Evolutionary conservation across 2,113 vertebrate genomes (phyloP).

Genomic region (Syrrhaptes paradoxus): DNA sequence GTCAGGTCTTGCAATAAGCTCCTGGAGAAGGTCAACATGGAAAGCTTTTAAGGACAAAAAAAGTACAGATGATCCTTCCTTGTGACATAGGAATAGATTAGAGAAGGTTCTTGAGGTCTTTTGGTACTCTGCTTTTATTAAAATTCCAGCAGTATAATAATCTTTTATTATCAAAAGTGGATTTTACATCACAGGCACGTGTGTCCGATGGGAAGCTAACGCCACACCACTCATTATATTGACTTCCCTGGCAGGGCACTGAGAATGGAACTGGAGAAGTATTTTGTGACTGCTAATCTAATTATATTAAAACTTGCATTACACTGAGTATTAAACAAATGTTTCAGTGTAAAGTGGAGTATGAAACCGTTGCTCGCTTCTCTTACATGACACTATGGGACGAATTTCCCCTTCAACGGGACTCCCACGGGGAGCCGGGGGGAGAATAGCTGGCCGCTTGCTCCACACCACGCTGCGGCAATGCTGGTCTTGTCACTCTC

Average conservation of each 20-base stretch:
- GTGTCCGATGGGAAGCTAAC: neutral
- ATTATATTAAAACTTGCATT: neutral
- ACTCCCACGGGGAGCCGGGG: neutral
- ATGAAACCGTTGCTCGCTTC: neutral
- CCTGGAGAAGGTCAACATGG: neutral
- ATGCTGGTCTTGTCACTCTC: neutral
- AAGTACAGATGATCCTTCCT: neutral
- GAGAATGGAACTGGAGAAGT: neutral
- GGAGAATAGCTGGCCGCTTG: neutral
- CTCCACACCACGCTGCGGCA: neutral
- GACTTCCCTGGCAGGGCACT: neutral
- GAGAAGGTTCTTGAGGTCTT: neutral
- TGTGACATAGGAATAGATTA: neutral
- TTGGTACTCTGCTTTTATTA: neutral
- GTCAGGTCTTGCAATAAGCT: neutral
- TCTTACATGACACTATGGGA: neutral
- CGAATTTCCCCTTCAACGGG: neutral
- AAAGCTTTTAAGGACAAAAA: neutral
- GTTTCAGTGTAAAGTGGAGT: neutral
- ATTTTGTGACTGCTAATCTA: neutral
- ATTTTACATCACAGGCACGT: neutral
- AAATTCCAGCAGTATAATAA: neutral
- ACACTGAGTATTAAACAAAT: neutral
- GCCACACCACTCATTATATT: accelerated
- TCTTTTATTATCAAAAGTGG: neutral